Percentiles rank a stretch among this genome's conserved stretches.
phyloP scores from a whole-genome alignment of 2,888 invertebrate species.

The Cabera pusaria region DNA sequence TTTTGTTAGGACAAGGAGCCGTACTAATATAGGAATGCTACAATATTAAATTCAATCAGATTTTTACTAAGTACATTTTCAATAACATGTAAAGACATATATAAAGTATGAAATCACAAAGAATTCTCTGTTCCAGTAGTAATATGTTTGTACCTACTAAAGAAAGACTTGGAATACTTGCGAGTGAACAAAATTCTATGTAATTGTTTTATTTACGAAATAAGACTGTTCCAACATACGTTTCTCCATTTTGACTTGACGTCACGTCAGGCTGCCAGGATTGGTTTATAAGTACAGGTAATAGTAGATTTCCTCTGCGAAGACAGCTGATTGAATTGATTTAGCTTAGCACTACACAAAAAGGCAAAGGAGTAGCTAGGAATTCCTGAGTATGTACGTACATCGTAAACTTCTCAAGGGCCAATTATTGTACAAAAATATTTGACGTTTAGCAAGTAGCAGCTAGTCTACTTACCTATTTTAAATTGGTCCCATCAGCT shows the following conservation, averaged over 20 bases:
- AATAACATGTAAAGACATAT: too few species aligned
- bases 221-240: conserved; percentile 8
- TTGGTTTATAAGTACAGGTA: background rate
- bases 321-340: conserved; percentile 1
- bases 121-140: too few species aligned
- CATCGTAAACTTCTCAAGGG: conserved; percentile 62
- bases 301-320: background rate
- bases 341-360: conserved; percentile 3
- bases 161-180: too few species aligned
- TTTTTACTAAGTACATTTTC: too few species aligned
- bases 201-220: conserved; percentile 7
- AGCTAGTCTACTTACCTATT: conserved; percentile 48
- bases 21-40: too few species aligned
- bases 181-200: too few species aligned
- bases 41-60: too few species aligned
- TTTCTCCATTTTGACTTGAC: conserved; percentile 44
- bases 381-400: too few species aligned
- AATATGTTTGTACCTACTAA: too few species aligned
- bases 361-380: background rate
- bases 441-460: conserved; percentile 41
- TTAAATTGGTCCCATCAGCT: conserved; percentile 31
- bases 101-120: too few species aligned
- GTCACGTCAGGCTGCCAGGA: conserved; percentile 37
- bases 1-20: too few species aligned
- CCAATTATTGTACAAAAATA: conserved; percentile 44